Percentiles rank a stretch among this genome's conserved stretches.
These are phyloP conservation scores for Amazona vittata DNA, from an alignment of 2,113 vertebrate genomes.

Conservation along the genomic window DNA sequence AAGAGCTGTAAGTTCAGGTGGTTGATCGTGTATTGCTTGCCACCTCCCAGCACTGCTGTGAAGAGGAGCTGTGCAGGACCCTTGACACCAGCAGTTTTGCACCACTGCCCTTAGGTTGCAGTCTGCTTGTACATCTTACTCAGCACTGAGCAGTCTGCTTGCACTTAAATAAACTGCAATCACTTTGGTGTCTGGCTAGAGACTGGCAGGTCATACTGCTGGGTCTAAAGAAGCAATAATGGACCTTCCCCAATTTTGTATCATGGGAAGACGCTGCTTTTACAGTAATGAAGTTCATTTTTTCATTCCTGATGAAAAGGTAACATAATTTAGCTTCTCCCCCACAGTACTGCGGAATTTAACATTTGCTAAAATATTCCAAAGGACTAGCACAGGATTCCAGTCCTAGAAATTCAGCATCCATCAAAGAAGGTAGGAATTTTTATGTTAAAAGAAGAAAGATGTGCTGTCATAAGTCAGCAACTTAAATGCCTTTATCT, in stretches of 20 bases:
- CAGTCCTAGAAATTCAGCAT: slow-evolving; percentile 14
- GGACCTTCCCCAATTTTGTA: not conserved
- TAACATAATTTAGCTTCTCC: not conserved
- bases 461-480: slow-evolving; percentile 52
- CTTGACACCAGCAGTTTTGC: not conserved
- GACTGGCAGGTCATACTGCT: not conserved
- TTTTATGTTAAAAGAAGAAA: slow-evolving; percentile 59
- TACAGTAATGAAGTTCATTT: not conserved
- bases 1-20: not conserved
- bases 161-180: not conserved
- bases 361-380: not conserved
- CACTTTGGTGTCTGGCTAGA: not conserved
- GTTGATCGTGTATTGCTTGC: not conserved
- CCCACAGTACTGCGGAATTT: not conserved
- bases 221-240: not conserved
- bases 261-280: not conserved
- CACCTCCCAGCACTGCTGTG: not conserved
- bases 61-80: not conserved
- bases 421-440: slow-evolving; percentile 40
- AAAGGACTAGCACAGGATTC: slow-evolving; percentile 12
- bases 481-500: slow-evolving; percentile 67
- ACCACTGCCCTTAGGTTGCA: not conserved
- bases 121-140: not conserved
- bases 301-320: not conserved
- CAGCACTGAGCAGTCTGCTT: not conserved